phyloP scores from a whole-genome alignment of 2,797 vertebrate genomes.

The Mycteria americana region DNA sequence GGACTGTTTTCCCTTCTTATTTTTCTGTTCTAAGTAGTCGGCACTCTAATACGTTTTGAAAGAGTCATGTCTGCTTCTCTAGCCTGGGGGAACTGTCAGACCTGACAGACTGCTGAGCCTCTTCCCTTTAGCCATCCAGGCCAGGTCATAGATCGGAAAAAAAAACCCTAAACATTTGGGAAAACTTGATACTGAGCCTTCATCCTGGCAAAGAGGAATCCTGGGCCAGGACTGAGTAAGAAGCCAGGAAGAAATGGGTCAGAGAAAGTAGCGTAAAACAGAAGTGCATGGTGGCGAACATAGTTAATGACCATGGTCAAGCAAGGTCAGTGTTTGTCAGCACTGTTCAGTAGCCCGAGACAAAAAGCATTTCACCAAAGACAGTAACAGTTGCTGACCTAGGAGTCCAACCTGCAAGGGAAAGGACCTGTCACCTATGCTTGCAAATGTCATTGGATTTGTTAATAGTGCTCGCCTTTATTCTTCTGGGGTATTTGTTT shows the following conservation, averaged over 20 bases:
- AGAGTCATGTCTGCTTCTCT: neutral
- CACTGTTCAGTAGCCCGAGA: neutral
- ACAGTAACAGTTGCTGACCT: neutral
- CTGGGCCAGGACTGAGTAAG: neutral
- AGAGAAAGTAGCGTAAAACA: neutral
- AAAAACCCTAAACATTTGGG: neutral
- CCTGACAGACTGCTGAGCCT: neutral
- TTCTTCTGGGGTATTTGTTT: neutral
- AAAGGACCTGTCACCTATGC: neutral
- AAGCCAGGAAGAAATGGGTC: neutral
- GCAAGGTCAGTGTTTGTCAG: neutral
- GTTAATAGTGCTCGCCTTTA: neutral
- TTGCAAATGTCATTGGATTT: neutral
- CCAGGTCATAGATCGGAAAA: neutral
- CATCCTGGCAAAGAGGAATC: neutral
- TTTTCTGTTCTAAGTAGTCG: neutral
- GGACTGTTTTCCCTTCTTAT: neutral
- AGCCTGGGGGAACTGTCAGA: neutral
- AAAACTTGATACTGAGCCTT: neutral
- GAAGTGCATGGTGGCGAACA: neutral
- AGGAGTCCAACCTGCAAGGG: neutral
- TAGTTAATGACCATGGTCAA: neutral
- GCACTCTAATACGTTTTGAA: neutral
- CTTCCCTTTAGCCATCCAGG: neutral
- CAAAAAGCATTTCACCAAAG: neutral